Base-by-base conservation (phyloP, 2,888 invertebrate genomes). In the Molanna angustata region DNA sequence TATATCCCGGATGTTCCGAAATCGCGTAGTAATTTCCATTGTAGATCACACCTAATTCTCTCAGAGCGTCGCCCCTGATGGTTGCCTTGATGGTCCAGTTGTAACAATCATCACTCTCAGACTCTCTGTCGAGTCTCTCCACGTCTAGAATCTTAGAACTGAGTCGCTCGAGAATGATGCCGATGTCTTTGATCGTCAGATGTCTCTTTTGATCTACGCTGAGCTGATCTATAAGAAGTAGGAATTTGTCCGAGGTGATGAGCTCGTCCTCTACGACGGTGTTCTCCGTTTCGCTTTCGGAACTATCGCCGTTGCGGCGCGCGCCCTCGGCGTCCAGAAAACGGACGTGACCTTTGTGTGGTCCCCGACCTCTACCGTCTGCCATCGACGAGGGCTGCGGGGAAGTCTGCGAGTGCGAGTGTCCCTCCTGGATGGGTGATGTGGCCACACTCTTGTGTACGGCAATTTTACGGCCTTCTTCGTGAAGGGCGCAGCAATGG, bases 51-150 rank as follows among this genome's bases (percentile, higher is more conserved):
- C 94, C 94, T 59, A 94, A 80, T 73, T 94, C 94, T 53, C 93
- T 82, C 65, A 94, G 76, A 64, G 91, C 90, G 73, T 94, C 93
- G 47, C 94, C 94, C 58, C 92, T 81, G 68, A 94, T 94, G 64
- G 93, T 90, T 65, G 94, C 94, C 74, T 93, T 94, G 77, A 94
- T 94, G 72, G 94, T 94, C 94, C 94, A 94, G 74, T 94, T 93
- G 80, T 92, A 92, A 70, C 92, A 92, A 73, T 94, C 93, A 72
- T 91, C 91, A 70, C 90, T 90, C 72, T 94, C 94, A 63, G 88
- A 89, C 71, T 94, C 94, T 54, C 94, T 83, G 71, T 94, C 93
- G 63, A 94, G 78, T 62, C 92, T 83, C 76, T 94, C 94, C 63
- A 94, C 94, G 76, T 94, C 94, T 61, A 94, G 80, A 64, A 94